A percentile compares a stretch with the other conserved stretches of the same genome.
These are phyloP conservation scores for Lasius platythorax DNA, from an alignment of 2,888 invertebrate genomes.

Conservation along the genomic window DNA sequence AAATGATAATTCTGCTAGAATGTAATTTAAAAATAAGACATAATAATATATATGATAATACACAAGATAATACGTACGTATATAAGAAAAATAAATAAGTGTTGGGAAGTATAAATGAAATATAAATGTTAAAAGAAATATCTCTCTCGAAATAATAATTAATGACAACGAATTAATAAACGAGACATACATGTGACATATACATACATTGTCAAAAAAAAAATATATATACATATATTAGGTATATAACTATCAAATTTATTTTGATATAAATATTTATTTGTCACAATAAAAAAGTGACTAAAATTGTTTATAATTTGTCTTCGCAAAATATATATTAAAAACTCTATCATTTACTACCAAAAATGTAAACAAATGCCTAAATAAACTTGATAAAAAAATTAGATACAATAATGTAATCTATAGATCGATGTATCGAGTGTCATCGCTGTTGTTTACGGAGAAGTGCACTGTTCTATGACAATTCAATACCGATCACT, in stretches of 20 bases:
- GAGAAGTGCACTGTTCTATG: not conserved
- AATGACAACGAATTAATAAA: not conserved
- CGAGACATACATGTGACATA: not conserved
- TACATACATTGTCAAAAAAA: not conserved
- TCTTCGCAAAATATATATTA: not conserved
- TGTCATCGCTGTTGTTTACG: conserved; percentile 11
- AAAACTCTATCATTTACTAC: not conserved
- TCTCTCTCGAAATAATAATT: not conserved
- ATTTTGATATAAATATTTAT: not conserved
- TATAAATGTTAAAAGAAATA: not conserved
- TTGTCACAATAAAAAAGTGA: not conserved
- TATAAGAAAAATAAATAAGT: not conserved
- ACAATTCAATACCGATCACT: conserved; percentile 21
- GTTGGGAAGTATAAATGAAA: not conserved
- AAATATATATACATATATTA: not conserved
- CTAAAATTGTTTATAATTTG: not conserved
- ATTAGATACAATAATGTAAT: not conserved
- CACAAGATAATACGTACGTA: not conserved
- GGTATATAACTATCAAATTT: not conserved
- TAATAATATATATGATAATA: not conserved
- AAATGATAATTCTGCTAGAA: not conserved
- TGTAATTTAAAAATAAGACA: not conserved
- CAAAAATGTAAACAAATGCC: not conserved
- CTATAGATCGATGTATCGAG: not conserved
- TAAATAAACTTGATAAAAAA: not conserved